Evolutionary conservation across 2,797 vertebrate species (phyloP).

Genomic region (Tenualosa ilisha): DNA sequence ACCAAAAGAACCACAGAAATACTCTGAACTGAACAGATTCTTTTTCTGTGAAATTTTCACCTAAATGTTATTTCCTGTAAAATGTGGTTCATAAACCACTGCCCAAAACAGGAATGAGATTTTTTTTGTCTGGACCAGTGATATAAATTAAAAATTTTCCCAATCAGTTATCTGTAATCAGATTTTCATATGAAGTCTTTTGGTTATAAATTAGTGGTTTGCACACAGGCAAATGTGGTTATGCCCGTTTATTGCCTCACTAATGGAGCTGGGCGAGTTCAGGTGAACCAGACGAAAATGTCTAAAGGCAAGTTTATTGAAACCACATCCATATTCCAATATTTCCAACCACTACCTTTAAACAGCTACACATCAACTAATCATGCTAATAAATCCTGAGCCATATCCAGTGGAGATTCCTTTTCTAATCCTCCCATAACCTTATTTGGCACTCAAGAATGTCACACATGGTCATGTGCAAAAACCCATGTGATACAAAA

Average conservation of each 20-base stretch:
- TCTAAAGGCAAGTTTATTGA: not conserved
- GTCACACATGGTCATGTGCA: not conserved
- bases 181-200: too few species aligned
- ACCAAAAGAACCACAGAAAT: not conserved
- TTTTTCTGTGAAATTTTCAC: not conserved
- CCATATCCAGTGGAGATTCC: not conserved
- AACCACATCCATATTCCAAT: not conserved
- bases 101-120: not conserved
- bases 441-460: not conserved
- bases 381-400: not conserved
- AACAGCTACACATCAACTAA: not conserved
- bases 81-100: not conserved
- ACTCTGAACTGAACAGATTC: not conserved
- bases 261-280: too few species aligned
- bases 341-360: not conserved
- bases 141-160: too few species aligned
- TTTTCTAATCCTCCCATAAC: not conserved
- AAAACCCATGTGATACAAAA: not conserved
- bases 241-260: too few species aligned
- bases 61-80: not conserved
- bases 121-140: too few species aligned
- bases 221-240: too few species aligned
- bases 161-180: too few species aligned
- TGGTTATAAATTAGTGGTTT: too few species aligned
- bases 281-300: not conserved